Evolutionary conservation across 2,888 invertebrate species (phyloP).

Genomic region (Aphidius colemani): DNA sequence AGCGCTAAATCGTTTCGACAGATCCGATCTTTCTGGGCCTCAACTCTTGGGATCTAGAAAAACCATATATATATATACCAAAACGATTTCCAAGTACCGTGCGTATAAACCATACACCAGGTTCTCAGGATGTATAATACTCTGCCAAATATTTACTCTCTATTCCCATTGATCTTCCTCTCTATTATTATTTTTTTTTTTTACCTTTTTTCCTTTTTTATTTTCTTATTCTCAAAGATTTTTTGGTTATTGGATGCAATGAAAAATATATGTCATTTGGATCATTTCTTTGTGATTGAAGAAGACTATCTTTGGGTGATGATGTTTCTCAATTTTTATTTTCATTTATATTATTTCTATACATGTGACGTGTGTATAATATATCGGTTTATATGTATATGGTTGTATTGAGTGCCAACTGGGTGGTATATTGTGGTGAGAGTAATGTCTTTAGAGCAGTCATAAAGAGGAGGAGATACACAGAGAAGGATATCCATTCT

Average conservation of each 20-base stretch:
- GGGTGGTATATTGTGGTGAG: slow-evolving; percentile 13
- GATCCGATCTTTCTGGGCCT: slow-evolving; percentile 43
- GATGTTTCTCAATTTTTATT: neutral
- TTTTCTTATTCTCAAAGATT: neutral
- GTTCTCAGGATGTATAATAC: too few species aligned
- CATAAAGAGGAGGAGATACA: slow-evolving; percentile 20
- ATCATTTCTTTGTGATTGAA: neutral
- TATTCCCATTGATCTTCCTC: slow-evolving; percentile 9
- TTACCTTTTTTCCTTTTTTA: neutral
- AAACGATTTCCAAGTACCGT: slow-evolving; percentile 1
- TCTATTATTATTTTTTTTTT: slow-evolving; percentile 1
- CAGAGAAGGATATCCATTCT: too few species aligned
- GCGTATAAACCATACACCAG: too few species aligned
- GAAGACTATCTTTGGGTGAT: neutral
- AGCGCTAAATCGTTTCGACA: slow-evolving; percentile 49
- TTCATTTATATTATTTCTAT: neutral
- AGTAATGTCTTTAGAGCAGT: slow-evolving; percentile 16
- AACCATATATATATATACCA: slow-evolving; percentile 9
- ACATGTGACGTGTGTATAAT: neutral
- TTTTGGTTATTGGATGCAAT: neutral
- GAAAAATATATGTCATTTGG: neutral
- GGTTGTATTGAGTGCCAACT: neutral
- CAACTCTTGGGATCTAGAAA: slow-evolving; percentile 20
- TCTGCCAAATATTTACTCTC: slow-evolving; percentile 25
- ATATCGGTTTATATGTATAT: neutral